Percentiles rank a stretch among this genome's conserved stretches.
Evolutionary conservation across 2,888 invertebrate species (phyloP).

Genomic region (Strigamia transsilvanica): DNA sequence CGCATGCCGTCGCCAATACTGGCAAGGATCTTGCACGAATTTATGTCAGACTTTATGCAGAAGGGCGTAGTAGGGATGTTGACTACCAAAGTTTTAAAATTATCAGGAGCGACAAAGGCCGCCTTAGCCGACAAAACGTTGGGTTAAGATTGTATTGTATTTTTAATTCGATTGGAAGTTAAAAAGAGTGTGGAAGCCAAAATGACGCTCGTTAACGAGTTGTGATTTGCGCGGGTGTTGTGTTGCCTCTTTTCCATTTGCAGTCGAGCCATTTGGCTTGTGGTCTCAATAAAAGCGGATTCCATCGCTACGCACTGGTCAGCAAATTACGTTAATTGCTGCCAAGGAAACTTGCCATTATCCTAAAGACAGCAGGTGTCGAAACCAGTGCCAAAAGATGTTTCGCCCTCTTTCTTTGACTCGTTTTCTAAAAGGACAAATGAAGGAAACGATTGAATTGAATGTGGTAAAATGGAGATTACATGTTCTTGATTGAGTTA

Average conservation of each 20-base stretch:
- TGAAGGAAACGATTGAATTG: neutral
- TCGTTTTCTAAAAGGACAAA: neutral
- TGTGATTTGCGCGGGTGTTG: conserved; percentile 40
- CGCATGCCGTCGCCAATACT: too few relatives aligned
- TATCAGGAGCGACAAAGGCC: too few relatives aligned
- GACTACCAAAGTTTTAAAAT: too few relatives aligned
- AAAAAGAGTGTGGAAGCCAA: neutral
- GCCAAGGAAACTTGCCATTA: conserved; percentile 48
- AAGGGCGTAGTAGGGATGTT: too few relatives aligned
- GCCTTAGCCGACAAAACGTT: too few relatives aligned
- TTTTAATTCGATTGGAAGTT: neutral
- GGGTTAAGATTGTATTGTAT: too few relatives aligned
- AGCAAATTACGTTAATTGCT: conserved; percentile 48
- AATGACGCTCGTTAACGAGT: conserved; percentile 34
- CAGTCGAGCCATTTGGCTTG: conserved; percentile 44
- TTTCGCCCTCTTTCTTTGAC: neutral
- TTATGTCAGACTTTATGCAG: too few relatives aligned
- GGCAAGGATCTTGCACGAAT: too few relatives aligned
- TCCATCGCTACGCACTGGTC: conserved; percentile 48
- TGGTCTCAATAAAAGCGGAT: conserved; percentile 46
- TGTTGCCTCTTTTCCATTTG: conserved; percentile 7
- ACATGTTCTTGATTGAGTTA: neutral
- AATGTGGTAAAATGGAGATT: neutral
- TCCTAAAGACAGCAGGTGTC: conserved; percentile 45
- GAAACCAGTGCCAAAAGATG: conserved; percentile 23